A percentile compares a stretch with the other conserved stretches of the same genome.
These are phyloP conservation scores for Prionace glauca DNA, from an alignment of 2,797 vertebrate species.

Conservation along the genomic window DNA sequence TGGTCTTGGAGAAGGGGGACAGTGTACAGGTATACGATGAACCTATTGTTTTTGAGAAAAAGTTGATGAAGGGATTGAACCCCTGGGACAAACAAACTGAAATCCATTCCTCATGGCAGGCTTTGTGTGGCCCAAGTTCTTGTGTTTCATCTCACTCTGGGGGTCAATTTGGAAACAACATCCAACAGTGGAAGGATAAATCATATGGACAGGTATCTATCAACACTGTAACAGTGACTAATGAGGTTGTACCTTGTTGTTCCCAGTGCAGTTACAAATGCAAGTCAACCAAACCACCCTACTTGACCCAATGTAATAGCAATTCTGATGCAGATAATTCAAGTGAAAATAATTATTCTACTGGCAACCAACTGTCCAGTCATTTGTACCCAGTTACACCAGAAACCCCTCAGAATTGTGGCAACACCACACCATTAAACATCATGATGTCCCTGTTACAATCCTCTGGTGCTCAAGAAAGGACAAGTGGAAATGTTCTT, in stretches of 20 bases:
- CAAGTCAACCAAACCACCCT: background rate
- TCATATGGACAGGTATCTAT: constrained; percentile 71
- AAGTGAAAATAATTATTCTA: background rate
- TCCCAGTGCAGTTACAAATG: constrained; percentile 46
- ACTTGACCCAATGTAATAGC: constrained; percentile 18
- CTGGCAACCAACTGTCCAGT: background rate
- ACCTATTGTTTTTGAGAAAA: constrained; percentile 40
- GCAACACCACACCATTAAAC: background rate
- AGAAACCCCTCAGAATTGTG: background rate
- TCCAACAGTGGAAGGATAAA: constrained; percentile 47
- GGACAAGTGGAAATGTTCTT: background rate
- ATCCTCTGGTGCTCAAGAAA: background rate
- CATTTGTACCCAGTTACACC: background rate
- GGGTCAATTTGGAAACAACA: constrained; percentile 42
- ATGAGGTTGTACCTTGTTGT: constrained; percentile 50
- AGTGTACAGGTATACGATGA: constrained; percentile 48
- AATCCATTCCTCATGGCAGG: constrained; percentile 26
- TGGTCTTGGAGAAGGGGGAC: constrained; percentile 44
- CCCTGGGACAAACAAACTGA: constrained; percentile 43
- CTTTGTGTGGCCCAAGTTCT: background rate
- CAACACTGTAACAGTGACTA: constrained; percentile 72
- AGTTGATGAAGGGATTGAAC: constrained; percentile 42
- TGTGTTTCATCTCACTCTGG: constrained; percentile 34
- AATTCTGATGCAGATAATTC: background rate
- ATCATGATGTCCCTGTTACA: background rate